Conservation (phyloP, 2,888 invertebrate species). For the Oscheius myriophilus region DNA sequence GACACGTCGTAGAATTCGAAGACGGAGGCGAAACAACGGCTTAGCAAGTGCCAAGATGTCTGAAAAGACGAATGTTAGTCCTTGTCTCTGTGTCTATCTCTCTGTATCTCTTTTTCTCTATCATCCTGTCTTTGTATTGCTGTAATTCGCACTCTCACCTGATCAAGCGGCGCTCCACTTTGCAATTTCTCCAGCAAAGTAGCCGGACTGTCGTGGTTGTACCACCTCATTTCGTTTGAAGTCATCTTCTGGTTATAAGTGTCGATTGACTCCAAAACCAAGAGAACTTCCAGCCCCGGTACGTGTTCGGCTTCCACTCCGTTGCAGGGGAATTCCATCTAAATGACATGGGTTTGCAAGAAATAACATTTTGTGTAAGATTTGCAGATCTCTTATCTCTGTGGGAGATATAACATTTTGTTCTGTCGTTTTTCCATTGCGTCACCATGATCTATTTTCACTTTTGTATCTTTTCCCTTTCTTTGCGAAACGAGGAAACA, state of each 20-base stretch:
- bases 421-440: too few species aligned
- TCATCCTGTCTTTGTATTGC: constrained; percentile 1
- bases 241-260: constrained; percentile 48
- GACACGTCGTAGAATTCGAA: constrained; percentile 43
- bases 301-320: constrained; percentile 33
- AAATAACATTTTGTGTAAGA: too few species aligned
- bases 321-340: constrained; percentile 20
- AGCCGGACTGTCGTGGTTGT: constrained; percentile 49
- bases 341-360: not conserved
- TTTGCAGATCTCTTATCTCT: too few species aligned
- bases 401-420: too few species aligned
- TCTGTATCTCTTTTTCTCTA: not conserved
- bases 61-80: constrained; percentile 29
- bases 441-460: too few species aligned
- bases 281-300: constrained; percentile 35
- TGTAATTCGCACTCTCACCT: too few species aligned
- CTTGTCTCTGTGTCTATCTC: not conserved
- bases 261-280: constrained; percentile 48
- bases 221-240: constrained; percentile 47
- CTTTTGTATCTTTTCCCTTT: too few species aligned
- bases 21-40: constrained; percentile 36
- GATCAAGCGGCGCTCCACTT: constrained; percentile 11
- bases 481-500: too few species aligned
- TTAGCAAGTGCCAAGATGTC: constrained; percentile 44
- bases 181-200: constrained; percentile 30